phyloP scores from a whole-genome alignment of 1,140 invertebrate genomes.

The Drosophila tristis region DNA sequence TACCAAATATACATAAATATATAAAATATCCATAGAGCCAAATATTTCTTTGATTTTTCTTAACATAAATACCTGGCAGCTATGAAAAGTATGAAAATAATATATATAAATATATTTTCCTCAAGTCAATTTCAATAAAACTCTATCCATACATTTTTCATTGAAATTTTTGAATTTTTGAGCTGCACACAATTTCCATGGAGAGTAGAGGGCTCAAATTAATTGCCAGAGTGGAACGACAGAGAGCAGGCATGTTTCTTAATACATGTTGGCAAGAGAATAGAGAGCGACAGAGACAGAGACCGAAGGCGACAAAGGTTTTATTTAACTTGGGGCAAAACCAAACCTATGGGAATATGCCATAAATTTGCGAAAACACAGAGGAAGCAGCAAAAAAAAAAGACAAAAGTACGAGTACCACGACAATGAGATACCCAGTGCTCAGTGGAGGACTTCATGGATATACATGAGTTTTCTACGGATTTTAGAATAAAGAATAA shows the following conservation, averaged over 20 bases:
- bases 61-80: too few relatives aligned
- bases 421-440: too few relatives aligned
- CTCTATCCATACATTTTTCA: conserved; percentile 56
- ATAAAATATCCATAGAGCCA: background rate
- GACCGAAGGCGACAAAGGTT: conserved; percentile 19
- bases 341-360: conserved; percentile 59
- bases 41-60: too few relatives aligned
- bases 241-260: conserved; percentile 2
- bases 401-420: too few relatives aligned
- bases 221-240: conserved; percentile 12
- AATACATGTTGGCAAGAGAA: conserved; percentile 20
- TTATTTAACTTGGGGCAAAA: conserved; percentile 37
- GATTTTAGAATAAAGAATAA: too few relatives aligned
- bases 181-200: conserved; percentile 14
- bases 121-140: conserved; percentile 33
- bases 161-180: conserved; percentile 39
- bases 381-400: too few relatives aligned
- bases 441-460: too few relatives aligned
- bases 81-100: background rate
- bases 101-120: conserved; percentile 12
- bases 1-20: background rate
- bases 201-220: conserved; percentile 31
- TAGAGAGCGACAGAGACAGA: background rate
- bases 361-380: conserved; percentile 43
- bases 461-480: too few relatives aligned